Percentiles rank a stretch among this genome's conserved stretches.
Evolutionary conservation across 2,888 invertebrate genomes (phyloP).

Genomic region (Drosophila greeni): DNA sequence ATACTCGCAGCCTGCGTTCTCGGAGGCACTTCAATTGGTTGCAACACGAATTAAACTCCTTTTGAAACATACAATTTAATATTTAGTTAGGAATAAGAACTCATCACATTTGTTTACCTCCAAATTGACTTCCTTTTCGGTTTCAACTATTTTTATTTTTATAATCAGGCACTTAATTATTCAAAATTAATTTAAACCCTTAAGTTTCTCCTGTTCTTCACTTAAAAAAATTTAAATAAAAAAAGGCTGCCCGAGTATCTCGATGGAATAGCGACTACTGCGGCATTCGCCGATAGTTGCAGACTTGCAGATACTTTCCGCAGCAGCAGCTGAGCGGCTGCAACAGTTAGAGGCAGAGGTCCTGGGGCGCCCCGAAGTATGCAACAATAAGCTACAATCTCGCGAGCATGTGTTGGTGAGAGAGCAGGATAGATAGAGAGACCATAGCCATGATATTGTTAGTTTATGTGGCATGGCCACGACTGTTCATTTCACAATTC

Average conservation of each 20-base stretch:
- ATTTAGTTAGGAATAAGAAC: too few relatives aligned
- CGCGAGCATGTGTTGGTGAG: not conserved
- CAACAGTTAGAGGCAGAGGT: conserved; percentile 8
- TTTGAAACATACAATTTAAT: too few relatives aligned
- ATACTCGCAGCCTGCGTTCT: not conserved
- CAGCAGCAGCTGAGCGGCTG: conserved; percentile 23
- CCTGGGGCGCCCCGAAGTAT: not conserved
- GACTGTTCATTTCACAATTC: conserved; percentile 28
- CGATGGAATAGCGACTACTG: conserved; percentile 23
- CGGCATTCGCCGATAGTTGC: conserved; percentile 16
- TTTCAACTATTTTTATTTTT: not conserved
- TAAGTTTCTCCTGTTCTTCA: not conserved
- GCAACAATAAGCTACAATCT: conserved; percentile 3
- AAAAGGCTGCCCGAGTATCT: conserved; percentile 7
- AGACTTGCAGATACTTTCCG: conserved; percentile 22
- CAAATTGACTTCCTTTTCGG: too few relatives aligned
- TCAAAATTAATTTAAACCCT: not conserved
- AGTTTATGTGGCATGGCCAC: conserved; percentile 44
- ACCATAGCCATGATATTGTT: conserved; percentile 44
- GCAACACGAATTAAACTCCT: not conserved
- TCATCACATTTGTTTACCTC: too few relatives aligned
- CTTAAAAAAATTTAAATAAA: not conserved
- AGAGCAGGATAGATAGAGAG: conserved; percentile 1
- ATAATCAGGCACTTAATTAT: not conserved
- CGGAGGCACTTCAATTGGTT: not conserved